Conservation (phyloP, 92 coral and sea anemone genomes). For the Epizoanthus scotinus region DNA sequence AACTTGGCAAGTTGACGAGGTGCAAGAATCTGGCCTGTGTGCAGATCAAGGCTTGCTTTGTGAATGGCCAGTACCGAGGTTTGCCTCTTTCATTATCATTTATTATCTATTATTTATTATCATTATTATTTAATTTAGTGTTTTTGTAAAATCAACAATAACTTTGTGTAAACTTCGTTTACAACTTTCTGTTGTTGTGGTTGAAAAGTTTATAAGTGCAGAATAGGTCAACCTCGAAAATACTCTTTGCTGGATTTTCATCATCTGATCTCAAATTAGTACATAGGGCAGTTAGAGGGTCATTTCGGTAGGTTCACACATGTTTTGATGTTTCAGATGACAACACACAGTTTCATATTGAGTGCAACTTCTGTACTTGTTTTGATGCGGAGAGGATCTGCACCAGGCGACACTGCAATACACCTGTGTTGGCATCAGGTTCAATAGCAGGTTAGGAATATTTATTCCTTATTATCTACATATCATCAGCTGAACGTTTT, state of each 20-base stretch:
- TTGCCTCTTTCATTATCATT: neutral
- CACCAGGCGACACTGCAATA: constrained; percentile 73
- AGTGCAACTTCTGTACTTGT: constrained; percentile 86
- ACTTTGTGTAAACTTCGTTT: too few relatives aligned
- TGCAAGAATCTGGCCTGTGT: constrained; percentile 72
- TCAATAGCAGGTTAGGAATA: constrained; percentile 47
- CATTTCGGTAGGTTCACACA: neutral
- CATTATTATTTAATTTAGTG: too few relatives aligned
- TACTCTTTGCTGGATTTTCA: too few relatives aligned
- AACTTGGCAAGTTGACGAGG: constrained; percentile 60
- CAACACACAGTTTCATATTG: constrained; percentile 73
- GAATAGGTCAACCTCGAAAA: too few relatives aligned
- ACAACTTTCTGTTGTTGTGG: too few relatives aligned
- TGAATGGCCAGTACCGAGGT: constrained; percentile 42
- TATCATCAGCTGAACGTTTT: neutral
- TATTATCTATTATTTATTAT: too few relatives aligned
- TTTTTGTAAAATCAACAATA: too few relatives aligned
- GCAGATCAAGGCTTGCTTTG: constrained; percentile 47
- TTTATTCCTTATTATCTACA: neutral
- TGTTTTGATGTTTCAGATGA: constrained; percentile 58
- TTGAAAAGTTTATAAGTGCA: too few relatives aligned
- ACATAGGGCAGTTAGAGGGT: neutral
- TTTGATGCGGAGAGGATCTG: constrained; percentile 90
- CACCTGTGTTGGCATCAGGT: constrained; percentile 44
- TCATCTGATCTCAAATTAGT: too few relatives aligned